Conservation (phyloP, 2,888 invertebrate genomes). For the Lamellibrachia columna region DNA sequence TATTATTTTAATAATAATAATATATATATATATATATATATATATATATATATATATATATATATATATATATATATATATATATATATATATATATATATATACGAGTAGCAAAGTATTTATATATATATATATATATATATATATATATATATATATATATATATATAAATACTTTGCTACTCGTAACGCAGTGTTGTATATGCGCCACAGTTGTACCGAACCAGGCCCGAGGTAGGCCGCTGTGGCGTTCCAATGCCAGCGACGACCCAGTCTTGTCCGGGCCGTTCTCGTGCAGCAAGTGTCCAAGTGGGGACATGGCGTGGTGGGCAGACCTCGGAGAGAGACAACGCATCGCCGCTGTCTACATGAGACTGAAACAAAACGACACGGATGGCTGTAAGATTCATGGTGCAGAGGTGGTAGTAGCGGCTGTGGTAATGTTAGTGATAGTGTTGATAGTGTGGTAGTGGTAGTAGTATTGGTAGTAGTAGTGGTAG, state of each 20-base stretch:
- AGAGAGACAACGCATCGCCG: background rate
- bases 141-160: no score
- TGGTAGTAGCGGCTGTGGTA: no score
- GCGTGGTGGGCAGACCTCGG: background rate
- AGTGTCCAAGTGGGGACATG: background rate
- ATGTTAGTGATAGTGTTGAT: no score
- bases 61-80: no score
- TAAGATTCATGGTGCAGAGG: background rate
- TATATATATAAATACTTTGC: background rate
- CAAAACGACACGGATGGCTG: background rate
- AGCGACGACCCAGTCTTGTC: background rate
- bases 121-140: no score
- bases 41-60: no score
- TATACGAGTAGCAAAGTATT: no score
- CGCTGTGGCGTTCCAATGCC: background rate
- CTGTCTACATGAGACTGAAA: background rate
- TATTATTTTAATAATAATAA: no score
- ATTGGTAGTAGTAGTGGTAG: no score
- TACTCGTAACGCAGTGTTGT: background rate
- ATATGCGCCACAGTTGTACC: background rate
- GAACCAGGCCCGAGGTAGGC: background rate
- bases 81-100: no score
- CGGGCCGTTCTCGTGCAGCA: background rate
- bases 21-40: no score
- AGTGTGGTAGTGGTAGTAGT: no score